These are phyloP conservation scores for Lampris megalopsis DNA, from an alignment of 2,113 vertebrate species.

Conservation along the genomic window DNA sequence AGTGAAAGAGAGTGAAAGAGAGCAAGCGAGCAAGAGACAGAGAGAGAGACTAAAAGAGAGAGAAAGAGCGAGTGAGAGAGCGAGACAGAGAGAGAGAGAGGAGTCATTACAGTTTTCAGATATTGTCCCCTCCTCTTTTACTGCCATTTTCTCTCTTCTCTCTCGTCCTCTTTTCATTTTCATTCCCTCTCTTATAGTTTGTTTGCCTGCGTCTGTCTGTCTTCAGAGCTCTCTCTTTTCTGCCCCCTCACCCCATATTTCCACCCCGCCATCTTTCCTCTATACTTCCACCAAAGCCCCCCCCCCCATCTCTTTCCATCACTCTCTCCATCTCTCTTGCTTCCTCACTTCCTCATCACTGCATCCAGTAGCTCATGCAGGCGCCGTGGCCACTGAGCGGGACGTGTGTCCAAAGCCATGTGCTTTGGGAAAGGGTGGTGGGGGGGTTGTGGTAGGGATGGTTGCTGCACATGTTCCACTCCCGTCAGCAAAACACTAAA, in stretches of 20 bases:
- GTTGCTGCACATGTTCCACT: conserved; percentile 15
- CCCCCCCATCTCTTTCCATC: no score
- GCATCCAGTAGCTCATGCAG: conserved; percentile 60
- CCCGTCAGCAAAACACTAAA: conserved; percentile 28
- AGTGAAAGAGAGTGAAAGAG: no score
- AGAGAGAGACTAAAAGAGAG: no score
- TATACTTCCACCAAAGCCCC: no score
- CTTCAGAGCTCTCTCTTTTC: not conserved
- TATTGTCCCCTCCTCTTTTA: conserved; percentile 14
- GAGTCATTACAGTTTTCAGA: conserved; percentile 40
- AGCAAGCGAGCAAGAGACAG: no score
- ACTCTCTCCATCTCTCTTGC: conserved; percentile 26
- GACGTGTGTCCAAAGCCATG: conserved; percentile 57
- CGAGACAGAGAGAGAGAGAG: conserved; percentile 42
- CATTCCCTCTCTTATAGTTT: not conserved
- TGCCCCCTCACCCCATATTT: conserved; percentile 11
- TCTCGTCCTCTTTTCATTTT: conserved; percentile 6
- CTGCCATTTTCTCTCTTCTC: conserved; percentile 44
- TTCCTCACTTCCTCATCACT: conserved; percentile 16
- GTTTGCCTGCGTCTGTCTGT: no score
- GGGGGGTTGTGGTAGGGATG: conserved; percentile 2
- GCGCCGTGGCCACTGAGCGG: conserved; percentile 37
- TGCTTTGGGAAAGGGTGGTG: conserved; percentile 29
- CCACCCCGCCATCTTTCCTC: no score
- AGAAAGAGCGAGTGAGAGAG: no score